Evolutionary conservation across 2,797 vertebrate genomes (phyloP).

Genomic region (Buphagus erythrorhynchus): DNA sequence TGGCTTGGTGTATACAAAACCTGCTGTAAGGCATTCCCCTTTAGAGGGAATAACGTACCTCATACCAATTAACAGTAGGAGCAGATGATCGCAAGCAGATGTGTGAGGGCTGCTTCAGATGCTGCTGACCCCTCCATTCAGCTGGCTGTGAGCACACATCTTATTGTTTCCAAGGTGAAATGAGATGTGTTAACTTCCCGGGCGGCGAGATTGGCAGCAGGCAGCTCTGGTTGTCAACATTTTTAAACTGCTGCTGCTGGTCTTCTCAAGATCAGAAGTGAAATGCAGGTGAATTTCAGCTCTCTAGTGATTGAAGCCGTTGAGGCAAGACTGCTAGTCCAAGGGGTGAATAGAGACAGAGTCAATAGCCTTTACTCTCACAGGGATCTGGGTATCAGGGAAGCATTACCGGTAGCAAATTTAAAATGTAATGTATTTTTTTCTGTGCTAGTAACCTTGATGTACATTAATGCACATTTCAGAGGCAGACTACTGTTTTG

Average conservation of each 20-base stretch:
- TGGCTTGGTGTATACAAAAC: neutral
- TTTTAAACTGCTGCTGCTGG: neutral
- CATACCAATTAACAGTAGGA: neutral
- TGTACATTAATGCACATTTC: neutral
- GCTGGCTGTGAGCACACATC: neutral
- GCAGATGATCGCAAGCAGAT: conserved; percentile 9
- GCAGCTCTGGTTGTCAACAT: neutral
- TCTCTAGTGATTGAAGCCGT: neutral
- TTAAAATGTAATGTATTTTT: neutral
- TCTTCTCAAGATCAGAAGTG: neutral
- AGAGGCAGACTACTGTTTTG: neutral
- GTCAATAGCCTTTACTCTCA: accelerated
- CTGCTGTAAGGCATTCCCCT: neutral
- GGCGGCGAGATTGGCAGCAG: neutral
- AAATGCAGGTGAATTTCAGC: neutral
- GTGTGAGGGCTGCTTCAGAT: neutral
- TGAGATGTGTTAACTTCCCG: neutral
- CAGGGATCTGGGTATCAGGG: neutral
- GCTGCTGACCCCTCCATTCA: neutral
- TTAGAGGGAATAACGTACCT: neutral
- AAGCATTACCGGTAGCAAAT: neutral
- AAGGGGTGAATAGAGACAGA: neutral
- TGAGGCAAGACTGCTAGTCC: neutral
- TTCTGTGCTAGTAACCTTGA: neutral
- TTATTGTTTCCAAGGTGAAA: neutral